A percentile compares a stretch with the other conserved stretches of the same genome.
Evolutionary conservation across 2,888 invertebrate genomes (phyloP).

Genomic region (Lapara coniferarum): DNA sequence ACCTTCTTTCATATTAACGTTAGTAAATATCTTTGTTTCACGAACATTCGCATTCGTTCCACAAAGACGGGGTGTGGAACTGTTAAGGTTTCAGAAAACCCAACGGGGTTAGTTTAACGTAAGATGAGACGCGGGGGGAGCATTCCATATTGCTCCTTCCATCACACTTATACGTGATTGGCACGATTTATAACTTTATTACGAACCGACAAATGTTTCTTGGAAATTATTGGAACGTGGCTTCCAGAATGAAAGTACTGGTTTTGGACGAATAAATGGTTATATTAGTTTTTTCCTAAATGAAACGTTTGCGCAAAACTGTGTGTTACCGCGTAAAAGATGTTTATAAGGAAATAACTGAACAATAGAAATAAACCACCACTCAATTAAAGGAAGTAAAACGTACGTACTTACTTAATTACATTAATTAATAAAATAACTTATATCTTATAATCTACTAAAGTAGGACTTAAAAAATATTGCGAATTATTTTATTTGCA

Average conservation of each 20-base stretch:
- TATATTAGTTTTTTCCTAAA: background rate
- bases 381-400: too few species aligned
- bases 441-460: too few species aligned
- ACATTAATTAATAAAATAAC: too few species aligned
- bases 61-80: constrained; percentile 40
- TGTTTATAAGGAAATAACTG: too few species aligned
- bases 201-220: constrained; percentile 23
- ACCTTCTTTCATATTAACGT: background rate
- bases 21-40: constrained; percentile 37
- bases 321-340: too few species aligned
- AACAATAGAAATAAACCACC: too few species aligned
- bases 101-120: constrained; percentile 62
- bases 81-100: constrained; percentile 53
- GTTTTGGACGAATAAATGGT: background rate
- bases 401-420: too few species aligned
- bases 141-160: constrained; percentile 53
- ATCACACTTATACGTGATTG: constrained; percentile 36
- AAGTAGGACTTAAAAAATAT: too few species aligned
- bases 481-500: too few species aligned
- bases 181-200: constrained; percentile 33
- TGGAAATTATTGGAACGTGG: constrained; percentile 3
- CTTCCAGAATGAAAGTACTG: background rate
- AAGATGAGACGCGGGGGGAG: constrained; percentile 56
- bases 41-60: constrained; percentile 32
- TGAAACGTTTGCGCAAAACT: background rate